These are phyloP conservation scores for Archips crataeganus DNA, from an alignment of 2,888 invertebrate genomes.

Conservation along the genomic window DNA sequence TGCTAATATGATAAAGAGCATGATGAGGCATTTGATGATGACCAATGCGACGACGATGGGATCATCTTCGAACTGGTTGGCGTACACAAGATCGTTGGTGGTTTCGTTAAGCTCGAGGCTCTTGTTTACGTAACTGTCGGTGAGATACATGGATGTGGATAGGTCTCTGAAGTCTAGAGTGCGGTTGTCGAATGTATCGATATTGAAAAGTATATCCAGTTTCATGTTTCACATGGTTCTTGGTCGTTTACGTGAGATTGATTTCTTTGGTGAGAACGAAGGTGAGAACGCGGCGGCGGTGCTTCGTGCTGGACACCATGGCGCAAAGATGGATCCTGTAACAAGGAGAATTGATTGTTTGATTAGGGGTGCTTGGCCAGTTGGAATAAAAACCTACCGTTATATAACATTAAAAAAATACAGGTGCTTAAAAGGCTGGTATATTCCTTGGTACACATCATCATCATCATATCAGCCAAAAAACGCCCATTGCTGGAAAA, in stretches of 20 bases:
- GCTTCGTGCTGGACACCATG: constrained; percentile 11
- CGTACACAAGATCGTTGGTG: constrained; percentile 68
- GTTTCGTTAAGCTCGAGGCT: constrained; percentile 70
- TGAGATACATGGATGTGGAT: constrained; percentile 80
- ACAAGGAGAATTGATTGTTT: background rate
- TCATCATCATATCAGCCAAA: too few species aligned
- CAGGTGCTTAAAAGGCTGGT: too few species aligned
- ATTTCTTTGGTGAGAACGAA: constrained; percentile 62
- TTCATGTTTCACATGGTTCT: constrained; percentile 75
- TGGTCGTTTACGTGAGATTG: constrained; percentile 60
- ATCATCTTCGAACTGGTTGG: constrained; percentile 72
- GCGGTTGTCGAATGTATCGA: constrained; percentile 62
- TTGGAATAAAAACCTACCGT: too few species aligned
- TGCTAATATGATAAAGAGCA: constrained; percentile 94
- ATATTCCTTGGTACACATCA: too few species aligned
- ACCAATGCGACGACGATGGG: constrained; percentile 86
- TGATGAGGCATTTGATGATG: constrained; percentile 91
- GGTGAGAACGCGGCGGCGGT: constrained; percentile 36
- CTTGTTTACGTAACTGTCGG: constrained; percentile 70
- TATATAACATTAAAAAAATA: too few species aligned
- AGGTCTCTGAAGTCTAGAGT: constrained; percentile 72
- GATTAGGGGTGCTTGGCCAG: too few species aligned
- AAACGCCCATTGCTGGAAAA: too few species aligned
- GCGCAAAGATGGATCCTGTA: background rate
- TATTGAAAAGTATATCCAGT: constrained; percentile 64